phyloP scores from a whole-genome alignment of 2,888 invertebrate species.

The Mimachlamys varia region DNA sequence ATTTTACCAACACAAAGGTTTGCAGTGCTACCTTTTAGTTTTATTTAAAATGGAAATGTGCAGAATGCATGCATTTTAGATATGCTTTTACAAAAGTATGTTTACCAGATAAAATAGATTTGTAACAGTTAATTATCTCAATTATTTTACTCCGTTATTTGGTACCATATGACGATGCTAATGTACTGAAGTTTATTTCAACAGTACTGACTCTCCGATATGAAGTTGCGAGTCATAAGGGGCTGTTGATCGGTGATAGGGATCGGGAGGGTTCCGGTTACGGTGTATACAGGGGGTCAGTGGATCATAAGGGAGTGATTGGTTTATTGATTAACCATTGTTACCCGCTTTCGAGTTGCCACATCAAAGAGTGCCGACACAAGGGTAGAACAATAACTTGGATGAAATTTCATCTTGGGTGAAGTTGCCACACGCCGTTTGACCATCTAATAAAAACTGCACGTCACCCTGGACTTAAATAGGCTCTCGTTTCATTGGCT shows the following conservation, averaged over 20 bases:
- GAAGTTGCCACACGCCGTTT: slow-evolving; percentile 21
- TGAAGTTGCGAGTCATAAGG: neutral
- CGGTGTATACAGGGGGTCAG: neutral
- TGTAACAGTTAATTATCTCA: too few relatives aligned
- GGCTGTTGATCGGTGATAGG: slow-evolving; percentile 19
- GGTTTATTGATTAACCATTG: neutral
- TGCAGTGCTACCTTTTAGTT: too few relatives aligned
- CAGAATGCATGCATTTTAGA: too few relatives aligned
- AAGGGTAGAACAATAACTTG: neutral
- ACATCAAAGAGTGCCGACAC: slow-evolving; percentile 24
- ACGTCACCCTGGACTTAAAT: neutral
- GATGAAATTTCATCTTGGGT: neutral
- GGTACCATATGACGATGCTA: neutral
- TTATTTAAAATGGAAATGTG: too few relatives aligned
- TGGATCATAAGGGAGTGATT: slow-evolving; percentile 7
- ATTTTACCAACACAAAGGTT: too few relatives aligned
- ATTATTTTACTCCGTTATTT: too few relatives aligned
- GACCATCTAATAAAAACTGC: neutral
- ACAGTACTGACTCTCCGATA: neutral
- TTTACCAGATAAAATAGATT: too few relatives aligned
- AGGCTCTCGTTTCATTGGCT: neutral
- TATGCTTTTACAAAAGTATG: too few relatives aligned
- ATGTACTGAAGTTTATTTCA: neutral
- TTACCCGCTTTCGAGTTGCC: neutral
- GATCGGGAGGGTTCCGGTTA: neutral